Evolutionary conservation across 2,113 vertebrate genomes (phyloP).

Genomic region (Picathartes gymnocephalus): DNA sequence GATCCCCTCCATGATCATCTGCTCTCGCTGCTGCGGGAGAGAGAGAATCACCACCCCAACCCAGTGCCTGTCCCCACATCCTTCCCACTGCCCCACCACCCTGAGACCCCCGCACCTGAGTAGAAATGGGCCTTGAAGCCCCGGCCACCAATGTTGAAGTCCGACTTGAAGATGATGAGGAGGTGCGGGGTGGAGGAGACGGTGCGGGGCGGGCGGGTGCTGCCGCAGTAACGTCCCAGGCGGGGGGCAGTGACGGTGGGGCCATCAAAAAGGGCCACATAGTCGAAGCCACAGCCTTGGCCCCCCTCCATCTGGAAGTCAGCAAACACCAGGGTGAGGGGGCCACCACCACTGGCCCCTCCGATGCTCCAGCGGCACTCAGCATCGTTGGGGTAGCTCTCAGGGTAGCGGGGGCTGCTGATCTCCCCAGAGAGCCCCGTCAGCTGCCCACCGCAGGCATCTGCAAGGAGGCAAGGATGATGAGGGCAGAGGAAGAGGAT

Average conservation of each 20-base stretch:
- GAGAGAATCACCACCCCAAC: background rate
- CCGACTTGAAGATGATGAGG: constrained; percentile 91
- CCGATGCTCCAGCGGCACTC: constrained; percentile 91
- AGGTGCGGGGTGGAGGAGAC: constrained; percentile 82
- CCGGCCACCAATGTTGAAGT: constrained; percentile 93
- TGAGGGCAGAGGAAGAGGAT: background rate
- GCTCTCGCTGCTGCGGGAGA: background rate
- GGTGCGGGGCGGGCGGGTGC: constrained; percentile 71
- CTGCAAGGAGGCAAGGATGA: constrained; percentile 54
- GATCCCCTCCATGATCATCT: accelerated
- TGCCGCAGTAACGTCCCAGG: constrained; percentile 85
- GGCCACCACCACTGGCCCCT: constrained; percentile 54
- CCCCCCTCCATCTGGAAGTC: constrained; percentile 94
- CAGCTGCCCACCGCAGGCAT: constrained; percentile 89
- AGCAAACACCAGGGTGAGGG: constrained; percentile 84
- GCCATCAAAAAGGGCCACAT: constrained; percentile 86
- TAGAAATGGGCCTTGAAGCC: constrained; percentile 95
- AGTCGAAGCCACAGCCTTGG: constrained; percentile 89
- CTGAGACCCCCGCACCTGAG: constrained; percentile 74
- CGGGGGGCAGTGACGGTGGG: constrained; percentile 67
- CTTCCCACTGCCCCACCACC: background rate
- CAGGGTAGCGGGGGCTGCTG: constrained; percentile 89
- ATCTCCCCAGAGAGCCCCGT: constrained; percentile 91
- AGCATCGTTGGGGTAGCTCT: constrained; percentile 87
- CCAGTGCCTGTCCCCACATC: accelerated